These are phyloP conservation scores for Aethes cnicana DNA, from an alignment of 2,888 invertebrate species.

Conservation along the genomic window DNA sequence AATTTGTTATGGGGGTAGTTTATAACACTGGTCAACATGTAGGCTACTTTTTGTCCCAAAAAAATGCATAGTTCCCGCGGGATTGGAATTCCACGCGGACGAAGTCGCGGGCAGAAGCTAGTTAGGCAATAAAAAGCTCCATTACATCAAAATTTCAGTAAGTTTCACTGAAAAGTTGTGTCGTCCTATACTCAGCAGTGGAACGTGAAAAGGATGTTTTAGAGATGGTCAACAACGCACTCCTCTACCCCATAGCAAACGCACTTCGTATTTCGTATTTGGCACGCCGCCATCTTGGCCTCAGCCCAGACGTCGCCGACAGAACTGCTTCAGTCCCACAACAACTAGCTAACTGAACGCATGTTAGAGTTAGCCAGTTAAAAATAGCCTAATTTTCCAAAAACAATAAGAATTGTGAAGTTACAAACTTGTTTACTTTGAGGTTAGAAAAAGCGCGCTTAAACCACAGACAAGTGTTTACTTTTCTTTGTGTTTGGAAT, in stretches of 20 bases:
- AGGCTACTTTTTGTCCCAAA: too few species aligned
- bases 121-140: too few species aligned
- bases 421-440: slow-evolving; percentile 34
- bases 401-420: slow-evolving; percentile 34
- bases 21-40: too few species aligned
- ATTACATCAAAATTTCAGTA: background rate
- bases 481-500: slow-evolving; percentile 33
- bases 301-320: slow-evolving; percentile 41
- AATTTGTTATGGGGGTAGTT: too few species aligned
- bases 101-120: too few species aligned
- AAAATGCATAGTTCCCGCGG: too few species aligned
- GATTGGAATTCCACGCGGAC: too few species aligned
- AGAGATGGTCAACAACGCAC: slow-evolving; percentile 32
- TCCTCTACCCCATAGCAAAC: slow-evolving; percentile 44
- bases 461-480: slow-evolving; percentile 40
- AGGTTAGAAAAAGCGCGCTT: slow-evolving; percentile 35
- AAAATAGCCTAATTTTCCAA: slow-evolving; percentile 8
- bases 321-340: slow-evolving; percentile 62
- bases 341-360: slow-evolving; percentile 52
- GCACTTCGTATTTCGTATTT: slow-evolving; percentile 79
- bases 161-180: background rate
- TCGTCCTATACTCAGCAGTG: too few species aligned
- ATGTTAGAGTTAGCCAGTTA: slow-evolving; percentile 47
- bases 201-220: too few species aligned
- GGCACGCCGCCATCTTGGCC: slow-evolving; percentile 78